Conservation (phyloP, 1,140 invertebrate species). For the Achatina immaculata region DNA sequence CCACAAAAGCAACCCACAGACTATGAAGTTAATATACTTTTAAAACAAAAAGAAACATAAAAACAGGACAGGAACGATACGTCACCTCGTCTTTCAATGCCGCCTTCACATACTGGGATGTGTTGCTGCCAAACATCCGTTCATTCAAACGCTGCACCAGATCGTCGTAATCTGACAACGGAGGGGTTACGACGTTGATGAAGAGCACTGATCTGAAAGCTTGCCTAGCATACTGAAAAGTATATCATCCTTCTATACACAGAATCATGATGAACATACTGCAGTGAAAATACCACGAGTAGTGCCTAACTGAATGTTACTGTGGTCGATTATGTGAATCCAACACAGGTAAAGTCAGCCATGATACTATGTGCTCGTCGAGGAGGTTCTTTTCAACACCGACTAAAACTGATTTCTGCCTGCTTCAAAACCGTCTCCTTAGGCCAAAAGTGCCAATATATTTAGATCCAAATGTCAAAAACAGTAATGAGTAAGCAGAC, state of each 20-base stretch:
- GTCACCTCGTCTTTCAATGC: constrained; percentile 8
- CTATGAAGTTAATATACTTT: no score
- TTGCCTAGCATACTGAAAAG: constrained; percentile 22
- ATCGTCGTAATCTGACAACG: not conserved
- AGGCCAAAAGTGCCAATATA: not conserved
- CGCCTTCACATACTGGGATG: not conserved
- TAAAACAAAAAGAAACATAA: not conserved
- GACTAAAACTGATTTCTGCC: not conserved
- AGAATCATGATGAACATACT: not conserved
- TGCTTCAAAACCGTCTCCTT: no score
- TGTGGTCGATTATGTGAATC: not conserved
- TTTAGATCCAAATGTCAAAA: not conserved
- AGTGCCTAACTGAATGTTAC: not conserved
- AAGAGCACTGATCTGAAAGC: constrained; percentile 27
- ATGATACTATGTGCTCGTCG: not conserved
- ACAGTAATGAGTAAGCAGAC: not conserved
- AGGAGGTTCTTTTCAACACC: not conserved
- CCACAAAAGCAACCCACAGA: no score
- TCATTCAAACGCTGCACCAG: constrained; percentile 7
- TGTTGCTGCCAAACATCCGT: constrained; percentile 17
- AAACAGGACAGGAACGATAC: not conserved
- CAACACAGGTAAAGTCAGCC: not conserved
- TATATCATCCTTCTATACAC: not conserved
- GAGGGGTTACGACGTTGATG: constrained; percentile 21
- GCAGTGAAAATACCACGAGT: not conserved